Evolutionary conservation across 2,888 invertebrate species (phyloP), one percentile per base, ranked within the genome.

Genomic region (Acanthacorydalis orientalis): DNA sequence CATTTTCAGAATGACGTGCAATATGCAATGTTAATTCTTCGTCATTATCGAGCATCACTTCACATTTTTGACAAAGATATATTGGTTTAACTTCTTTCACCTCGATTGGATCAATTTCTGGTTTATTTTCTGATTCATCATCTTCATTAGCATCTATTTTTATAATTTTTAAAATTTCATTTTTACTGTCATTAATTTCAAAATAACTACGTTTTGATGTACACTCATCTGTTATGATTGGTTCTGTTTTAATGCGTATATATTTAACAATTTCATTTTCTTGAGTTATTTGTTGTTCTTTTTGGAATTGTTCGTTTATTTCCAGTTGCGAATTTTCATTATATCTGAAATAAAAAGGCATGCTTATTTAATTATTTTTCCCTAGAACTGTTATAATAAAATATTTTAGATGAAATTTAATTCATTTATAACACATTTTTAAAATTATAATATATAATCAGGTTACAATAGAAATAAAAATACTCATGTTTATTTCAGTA

Each of bases 51-150:
- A 47, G 43, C 12, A 43, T 35, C 31, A n/a, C 11, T 31, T 47
- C 33, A 43, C 47, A 47, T 37, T 42, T 47, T 11, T 42, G 35
- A 16, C 47, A 47, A 35, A 47, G 34, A 47, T 43, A 47, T 9
- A 47, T 47, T 2, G 46, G 37, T 14, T 12, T 12, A 14, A 14
- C 9, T 4, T 37, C 37, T 12, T 12, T 12, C 12, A 14, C 7
- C 1, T 37, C 37, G 10, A 31, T 9, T 31, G 23, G 23, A 43
- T 31, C 31, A 16, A 12, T 16, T 43, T 31, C 43, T 6, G 31
- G 23, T 43, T 16, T 43, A 43, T 31, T 11, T 15, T 31, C 35
- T 7, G 15, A 16, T 14, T 45, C 16, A 34, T 35, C 35, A 16
- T 37, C 31, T 14, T 45, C 16, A 45, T 35, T 16, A 16, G 23